Evolutionary conservation across 2,888 invertebrate genomes (phyloP), one percentile per base, ranked within the genome.

Genomic region (Leucophenga montana): DNA sequence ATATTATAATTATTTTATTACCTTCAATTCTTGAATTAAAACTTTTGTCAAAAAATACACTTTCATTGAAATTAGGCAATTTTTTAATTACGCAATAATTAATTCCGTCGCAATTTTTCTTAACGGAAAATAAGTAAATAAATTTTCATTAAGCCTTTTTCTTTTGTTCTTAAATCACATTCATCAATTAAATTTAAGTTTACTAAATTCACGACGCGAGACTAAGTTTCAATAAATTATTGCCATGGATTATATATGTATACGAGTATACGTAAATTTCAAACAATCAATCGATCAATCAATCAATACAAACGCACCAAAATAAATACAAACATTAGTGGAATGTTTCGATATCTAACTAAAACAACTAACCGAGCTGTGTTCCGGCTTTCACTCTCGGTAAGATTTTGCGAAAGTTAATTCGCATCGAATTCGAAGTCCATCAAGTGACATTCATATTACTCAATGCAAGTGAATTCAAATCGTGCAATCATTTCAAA

Each of bases 61-160:
- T 59, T 59, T 14, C 16, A n/a, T 59, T 33, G 39, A 39, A 39
- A 39, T 39, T 39, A 39, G 39, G 39, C 39, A 8, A 39, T 61
- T 61, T 27, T 27, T 39, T 61, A 14, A 6, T 18, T 46, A 16
- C 14, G 53, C 62, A 39, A 39, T 27, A 27, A 27, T 27, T 27
- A 27, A 27, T 27, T 2, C 27, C 39, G 33, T 33, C 33, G 8
- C n/a, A n/a, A n/a, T n/a, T n/a, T n/a, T 65, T 13, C 20, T 73
- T 66, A 67, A 59, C 20, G 48, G 27, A 20, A 22, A 59, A 33
- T 27, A 22, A 59, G 31, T 33, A 14, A 57, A 57, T 57, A 31
- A 57, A 31, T 16, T 56, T 1, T 27, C 16, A n/a, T 39, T 61
- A 39, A 39, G 61, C 39, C 33, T n/a, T 44, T 20, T 16, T 27